Percentiles rank a stretch among this genome's conserved stretches.
Conservation (phyloP, 2,113 vertebrate genomes). For the Mesoclemmys tuberculata region DNA sequence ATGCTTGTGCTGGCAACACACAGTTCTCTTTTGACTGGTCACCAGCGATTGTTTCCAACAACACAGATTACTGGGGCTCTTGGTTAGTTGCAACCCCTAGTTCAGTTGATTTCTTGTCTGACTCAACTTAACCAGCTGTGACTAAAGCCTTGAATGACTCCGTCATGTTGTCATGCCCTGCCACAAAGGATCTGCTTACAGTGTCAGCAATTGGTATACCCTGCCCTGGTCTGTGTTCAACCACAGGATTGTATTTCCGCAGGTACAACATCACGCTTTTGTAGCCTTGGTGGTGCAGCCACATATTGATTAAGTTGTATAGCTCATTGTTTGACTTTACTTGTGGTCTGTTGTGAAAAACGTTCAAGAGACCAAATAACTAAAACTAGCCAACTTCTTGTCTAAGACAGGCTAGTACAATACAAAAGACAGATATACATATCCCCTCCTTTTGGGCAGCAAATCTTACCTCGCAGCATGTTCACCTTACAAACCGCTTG, state of each 20-base stretch:
- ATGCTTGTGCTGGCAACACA: background rate
- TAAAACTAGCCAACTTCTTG: background rate
- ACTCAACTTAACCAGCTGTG: background rate
- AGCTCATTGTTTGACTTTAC: background rate
- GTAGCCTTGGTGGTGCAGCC: background rate
- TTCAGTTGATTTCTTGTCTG: background rate
- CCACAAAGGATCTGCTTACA: conserved; percentile 56
- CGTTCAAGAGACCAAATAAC: background rate
- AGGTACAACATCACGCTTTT: background rate
- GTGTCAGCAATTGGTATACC: rapidly evolving
- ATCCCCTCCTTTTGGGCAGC: background rate
- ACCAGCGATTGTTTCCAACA: background rate
- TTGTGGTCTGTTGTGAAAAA: background rate
- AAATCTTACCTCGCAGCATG: background rate
- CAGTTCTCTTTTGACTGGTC: background rate
- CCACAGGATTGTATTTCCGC: background rate
- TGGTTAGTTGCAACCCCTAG: background rate
- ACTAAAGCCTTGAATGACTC: background rate
- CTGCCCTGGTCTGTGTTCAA: background rate
- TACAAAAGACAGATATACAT: background rate
- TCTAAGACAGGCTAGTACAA: background rate
- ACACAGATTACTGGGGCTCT: background rate
- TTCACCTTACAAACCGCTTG: background rate
- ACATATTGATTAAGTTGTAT: background rate
- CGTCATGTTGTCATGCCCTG: background rate